Evolutionary conservation across 1,140 invertebrate genomes (phyloP).

Genomic region (Drosophila micromelanica): DNA sequence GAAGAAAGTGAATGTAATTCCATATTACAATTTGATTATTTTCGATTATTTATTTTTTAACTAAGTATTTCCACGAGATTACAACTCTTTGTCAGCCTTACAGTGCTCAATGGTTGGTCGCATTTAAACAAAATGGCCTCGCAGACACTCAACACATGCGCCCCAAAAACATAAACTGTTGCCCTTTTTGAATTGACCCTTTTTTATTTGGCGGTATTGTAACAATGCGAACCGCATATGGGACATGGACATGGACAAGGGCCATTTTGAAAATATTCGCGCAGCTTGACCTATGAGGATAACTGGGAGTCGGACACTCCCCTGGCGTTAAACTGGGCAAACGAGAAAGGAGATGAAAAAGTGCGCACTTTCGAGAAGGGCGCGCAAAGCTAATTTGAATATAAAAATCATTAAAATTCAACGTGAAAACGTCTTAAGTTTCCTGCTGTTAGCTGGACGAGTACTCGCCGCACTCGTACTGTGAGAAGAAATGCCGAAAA

Average conservation of each 20-base stretch:
- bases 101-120: slow-evolving; percentile 26
- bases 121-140: slow-evolving; percentile 62
- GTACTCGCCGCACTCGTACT: slow-evolving; percentile 38
- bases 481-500: slow-evolving; percentile 79
- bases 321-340: slow-evolving; percentile 48
- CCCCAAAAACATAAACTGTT: slow-evolving; percentile 49
- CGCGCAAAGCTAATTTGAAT: slow-evolving; percentile 72
- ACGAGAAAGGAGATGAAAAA: slow-evolving; percentile 37
- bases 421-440: slow-evolving; percentile 79
- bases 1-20: too few relatives aligned
- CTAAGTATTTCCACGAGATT: not conserved
- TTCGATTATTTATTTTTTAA: too few relatives aligned
- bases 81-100: not conserved
- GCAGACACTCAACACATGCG: slow-evolving; percentile 58
- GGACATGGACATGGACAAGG: slow-evolving; percentile 29
- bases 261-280: slow-evolving; percentile 68
- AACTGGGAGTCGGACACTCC: slow-evolving; percentile 60
- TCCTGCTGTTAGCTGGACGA: slow-evolving; percentile 48
- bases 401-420: slow-evolving; percentile 83
- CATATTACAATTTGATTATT: too few relatives aligned
- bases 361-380: slow-evolving; percentile 33
- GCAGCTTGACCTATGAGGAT: slow-evolving; percentile 59
- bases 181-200: slow-evolving; percentile 61
- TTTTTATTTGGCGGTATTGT: slow-evolving; percentile 35
- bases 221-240: slow-evolving; percentile 22